phyloP scores from a whole-genome alignment of 2,797 vertebrate species.

The Luscinia luscinia region DNA sequence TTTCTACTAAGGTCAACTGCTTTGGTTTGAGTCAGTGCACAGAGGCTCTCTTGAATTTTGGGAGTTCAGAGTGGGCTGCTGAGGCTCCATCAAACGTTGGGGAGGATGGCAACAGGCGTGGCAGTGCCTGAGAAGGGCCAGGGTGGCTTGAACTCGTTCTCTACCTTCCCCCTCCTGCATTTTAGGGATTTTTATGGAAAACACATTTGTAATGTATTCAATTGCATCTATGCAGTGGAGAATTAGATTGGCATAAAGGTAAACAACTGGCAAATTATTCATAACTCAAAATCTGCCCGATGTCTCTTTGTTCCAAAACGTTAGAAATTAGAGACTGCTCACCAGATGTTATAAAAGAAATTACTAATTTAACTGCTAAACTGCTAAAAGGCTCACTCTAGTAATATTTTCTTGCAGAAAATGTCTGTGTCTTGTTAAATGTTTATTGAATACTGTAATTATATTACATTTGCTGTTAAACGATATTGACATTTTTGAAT shows the following conservation, averaged over 20 bases:
- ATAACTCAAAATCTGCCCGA: slow-evolving; percentile 67
- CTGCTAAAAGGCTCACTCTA: slow-evolving; percentile 77
- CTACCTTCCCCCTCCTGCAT: background rate
- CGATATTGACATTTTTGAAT: slow-evolving; percentile 80
- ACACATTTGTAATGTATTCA: slow-evolving; percentile 72
- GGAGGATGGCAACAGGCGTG: background rate
- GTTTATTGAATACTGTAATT: slow-evolving; percentile 81
- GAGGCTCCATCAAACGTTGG: background rate
- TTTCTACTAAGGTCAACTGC: background rate
- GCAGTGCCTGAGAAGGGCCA: background rate
- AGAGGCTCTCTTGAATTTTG: background rate
- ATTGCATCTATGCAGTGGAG: slow-evolving; percentile 61
- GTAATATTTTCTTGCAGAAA: slow-evolving; percentile 75
- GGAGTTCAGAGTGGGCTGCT: background rate
- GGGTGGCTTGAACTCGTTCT: background rate
- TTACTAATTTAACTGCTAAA: slow-evolving; percentile 81
- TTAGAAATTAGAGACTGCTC: slow-evolving; percentile 80
- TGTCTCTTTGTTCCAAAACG: slow-evolving; percentile 76
- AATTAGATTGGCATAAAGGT: slow-evolving; percentile 79
- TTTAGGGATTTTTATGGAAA: slow-evolving; percentile 59
- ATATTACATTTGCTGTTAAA: slow-evolving; percentile 80
- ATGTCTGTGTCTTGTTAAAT: slow-evolving; percentile 81
- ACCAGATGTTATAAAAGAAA: slow-evolving; percentile 81
- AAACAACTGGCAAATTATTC: slow-evolving; percentile 80
- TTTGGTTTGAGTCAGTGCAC: background rate